A percentile compares a stretch with the other conserved stretches of the same genome.
phyloP scores from a whole-genome alignment of 2,113 vertebrate species.

The Anhinga anhinga region DNA sequence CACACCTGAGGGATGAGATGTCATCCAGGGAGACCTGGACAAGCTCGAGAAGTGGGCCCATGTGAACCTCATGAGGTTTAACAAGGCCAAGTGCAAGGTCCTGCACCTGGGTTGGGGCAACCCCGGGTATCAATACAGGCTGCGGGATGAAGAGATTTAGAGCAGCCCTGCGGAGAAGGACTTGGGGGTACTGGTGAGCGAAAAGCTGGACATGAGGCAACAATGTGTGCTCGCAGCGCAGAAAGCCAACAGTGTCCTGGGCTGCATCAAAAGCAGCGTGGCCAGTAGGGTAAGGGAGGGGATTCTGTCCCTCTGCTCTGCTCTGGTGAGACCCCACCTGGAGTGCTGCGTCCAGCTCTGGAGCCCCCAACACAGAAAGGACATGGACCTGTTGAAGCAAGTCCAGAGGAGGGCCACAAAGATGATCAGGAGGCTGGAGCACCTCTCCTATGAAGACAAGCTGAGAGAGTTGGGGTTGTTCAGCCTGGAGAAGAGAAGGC shows the following conservation, averaged over 20 bases:
- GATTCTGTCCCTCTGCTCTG: too few species aligned
- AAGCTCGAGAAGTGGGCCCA: too few species aligned
- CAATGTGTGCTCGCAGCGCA: not conserved
- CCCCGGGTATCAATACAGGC: not conserved
- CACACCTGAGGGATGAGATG: not conserved
- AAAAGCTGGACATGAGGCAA: not conserved
- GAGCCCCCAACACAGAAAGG: not conserved
- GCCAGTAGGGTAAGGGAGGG: too few species aligned
- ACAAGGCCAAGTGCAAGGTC: not conserved
- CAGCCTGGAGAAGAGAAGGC: not conserved
- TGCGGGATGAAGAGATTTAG: not conserved
- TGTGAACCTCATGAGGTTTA: not conserved
- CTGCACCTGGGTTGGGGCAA: not conserved
- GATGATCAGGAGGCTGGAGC: not conserved
- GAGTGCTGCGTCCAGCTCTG: not conserved
- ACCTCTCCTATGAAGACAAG: not conserved
- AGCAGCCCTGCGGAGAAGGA: not conserved
- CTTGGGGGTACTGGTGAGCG: not conserved
- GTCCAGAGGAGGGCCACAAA: not conserved
- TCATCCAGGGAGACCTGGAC: not conserved
- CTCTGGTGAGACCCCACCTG: too few species aligned
- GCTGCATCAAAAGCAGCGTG: too few species aligned
- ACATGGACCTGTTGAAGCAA: not conserved
- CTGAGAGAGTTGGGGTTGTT: not conserved
- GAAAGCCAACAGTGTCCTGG: too few species aligned